Evolutionary conservation across 2,113 vertebrate genomes (phyloP).

Genomic region (Aviceda subcristata): DNA sequence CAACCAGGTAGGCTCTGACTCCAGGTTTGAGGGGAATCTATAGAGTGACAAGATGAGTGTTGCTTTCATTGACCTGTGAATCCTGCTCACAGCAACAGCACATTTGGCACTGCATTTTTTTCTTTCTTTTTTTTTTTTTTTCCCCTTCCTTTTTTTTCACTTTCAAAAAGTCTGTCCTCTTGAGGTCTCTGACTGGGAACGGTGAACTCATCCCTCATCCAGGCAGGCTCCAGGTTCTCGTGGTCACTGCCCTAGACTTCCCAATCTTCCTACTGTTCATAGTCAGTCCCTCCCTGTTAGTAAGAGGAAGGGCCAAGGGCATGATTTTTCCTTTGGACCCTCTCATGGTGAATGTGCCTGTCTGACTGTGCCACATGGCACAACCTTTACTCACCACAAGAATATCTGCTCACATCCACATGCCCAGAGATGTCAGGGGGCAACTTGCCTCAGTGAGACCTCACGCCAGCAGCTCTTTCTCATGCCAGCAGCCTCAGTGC

Average conservation of each 20-base stretch:
- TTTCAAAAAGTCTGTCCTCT: neutral
- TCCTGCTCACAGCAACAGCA: neutral
- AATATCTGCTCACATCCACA: neutral
- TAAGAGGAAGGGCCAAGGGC: neutral
- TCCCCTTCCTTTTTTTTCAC: neutral
- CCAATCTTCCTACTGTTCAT: neutral
- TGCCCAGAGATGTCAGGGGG: neutral
- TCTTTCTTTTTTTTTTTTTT: too few relatives aligned
- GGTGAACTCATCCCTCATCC: neutral
- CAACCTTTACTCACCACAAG: neutral
- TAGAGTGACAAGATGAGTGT: neutral
- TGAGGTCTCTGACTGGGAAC: neutral
- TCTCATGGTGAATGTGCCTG: neutral
- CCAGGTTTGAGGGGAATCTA: neutral
- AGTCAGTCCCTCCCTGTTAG: neutral
- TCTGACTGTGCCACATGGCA: neutral
- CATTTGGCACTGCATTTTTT: neutral
- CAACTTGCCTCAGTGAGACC: neutral
- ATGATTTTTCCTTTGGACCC: neutral
- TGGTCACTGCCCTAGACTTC: neutral
- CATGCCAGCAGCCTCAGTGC: neutral
- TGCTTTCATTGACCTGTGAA: neutral
- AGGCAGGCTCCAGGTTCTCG: neutral
- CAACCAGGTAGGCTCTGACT: neutral
- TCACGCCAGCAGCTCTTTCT: neutral